Conservation (phyloP, 2,113 vertebrate species). For the Hepsetus odoe region DNA sequence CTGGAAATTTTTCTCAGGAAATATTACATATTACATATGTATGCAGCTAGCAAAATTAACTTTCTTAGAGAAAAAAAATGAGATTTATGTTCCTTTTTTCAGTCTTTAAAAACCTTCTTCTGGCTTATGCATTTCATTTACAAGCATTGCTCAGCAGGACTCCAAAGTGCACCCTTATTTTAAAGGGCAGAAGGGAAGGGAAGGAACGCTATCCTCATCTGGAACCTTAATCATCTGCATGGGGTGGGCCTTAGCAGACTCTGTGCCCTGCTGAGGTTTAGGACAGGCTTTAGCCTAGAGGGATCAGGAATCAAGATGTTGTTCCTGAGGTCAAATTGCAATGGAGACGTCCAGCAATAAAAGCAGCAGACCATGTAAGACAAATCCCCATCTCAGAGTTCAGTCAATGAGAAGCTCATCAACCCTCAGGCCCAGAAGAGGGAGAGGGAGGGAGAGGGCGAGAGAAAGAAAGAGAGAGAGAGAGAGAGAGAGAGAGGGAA, state of each 20-base stretch:
- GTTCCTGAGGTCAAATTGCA: conserved; percentile 35
- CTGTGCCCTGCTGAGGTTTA: conserved; percentile 1
- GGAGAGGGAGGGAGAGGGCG: too few species aligned
- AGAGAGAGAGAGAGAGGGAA: background rate
- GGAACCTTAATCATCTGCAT: background rate
- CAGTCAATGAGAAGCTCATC: conserved; percentile 45
- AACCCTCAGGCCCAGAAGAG: conserved; percentile 33
- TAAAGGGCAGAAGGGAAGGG: too few species aligned
- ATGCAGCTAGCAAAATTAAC: too few species aligned
- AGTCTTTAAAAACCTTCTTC: too few species aligned
- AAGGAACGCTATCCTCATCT: too few species aligned
- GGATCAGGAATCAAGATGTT: conserved; percentile 39
- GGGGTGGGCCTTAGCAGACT: background rate
- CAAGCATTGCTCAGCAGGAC: too few species aligned
- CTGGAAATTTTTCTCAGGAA: too few species aligned
- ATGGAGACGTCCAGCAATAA: conserved; percentile 37
- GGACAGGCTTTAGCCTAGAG: conserved; percentile 17
- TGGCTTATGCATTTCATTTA: too few species aligned
- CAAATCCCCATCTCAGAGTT: conserved; percentile 41
- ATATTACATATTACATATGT: too few species aligned
- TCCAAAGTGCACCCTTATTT: too few species aligned
- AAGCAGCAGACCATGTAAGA: conserved; percentile 44
- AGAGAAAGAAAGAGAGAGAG: background rate
- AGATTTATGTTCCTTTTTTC: too few species aligned
- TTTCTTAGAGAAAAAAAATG: too few species aligned